A percentile compares a stretch with the other conserved stretches of the same genome.
Conservation (phyloP, 2,888 invertebrate species). For the Sceliomorpha sp. region DNA sequence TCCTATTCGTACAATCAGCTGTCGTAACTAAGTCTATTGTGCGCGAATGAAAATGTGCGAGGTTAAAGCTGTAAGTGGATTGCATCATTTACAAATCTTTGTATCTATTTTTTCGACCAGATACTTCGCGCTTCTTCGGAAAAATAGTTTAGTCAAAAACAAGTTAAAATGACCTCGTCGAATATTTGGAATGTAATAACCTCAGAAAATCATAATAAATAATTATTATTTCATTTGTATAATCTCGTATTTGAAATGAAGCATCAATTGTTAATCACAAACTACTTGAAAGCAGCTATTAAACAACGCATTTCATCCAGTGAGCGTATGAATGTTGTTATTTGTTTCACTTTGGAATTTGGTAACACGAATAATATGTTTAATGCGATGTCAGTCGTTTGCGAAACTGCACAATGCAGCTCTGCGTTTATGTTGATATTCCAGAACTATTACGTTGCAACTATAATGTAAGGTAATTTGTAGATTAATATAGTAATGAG, state of each 20-base stretch:
- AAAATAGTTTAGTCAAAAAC: too few species aligned
- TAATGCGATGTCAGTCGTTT: neutral
- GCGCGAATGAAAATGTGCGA: constrained; percentile 53
- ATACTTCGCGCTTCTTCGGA: too few species aligned
- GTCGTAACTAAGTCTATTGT: constrained; percentile 62
- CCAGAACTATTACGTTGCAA: constrained; percentile 6
- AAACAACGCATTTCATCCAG: too few species aligned
- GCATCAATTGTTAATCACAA: too few species aligned
- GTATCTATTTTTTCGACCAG: neutral
- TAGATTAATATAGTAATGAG: constrained; percentile 7
- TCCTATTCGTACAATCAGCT: constrained; percentile 62
- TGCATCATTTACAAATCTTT: constrained; percentile 8
- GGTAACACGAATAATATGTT: too few species aligned
- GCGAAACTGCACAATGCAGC: neutral
- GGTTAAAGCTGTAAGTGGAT: constrained; percentile 35
- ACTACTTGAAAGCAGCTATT: too few species aligned
- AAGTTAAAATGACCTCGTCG: constrained; percentile 8
- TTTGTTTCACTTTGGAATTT: too few species aligned
- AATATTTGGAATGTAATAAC: too few species aligned
- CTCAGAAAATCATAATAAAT: too few species aligned
- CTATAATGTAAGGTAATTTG: constrained; percentile 8
- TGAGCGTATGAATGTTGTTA: neutral
- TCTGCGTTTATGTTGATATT: constrained; percentile 6
- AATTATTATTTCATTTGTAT: too few species aligned
- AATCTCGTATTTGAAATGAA: too few species aligned